Evolutionary conservation across 2,888 invertebrate genomes (phyloP).

Genomic region (Corbicula japonica): DNA sequence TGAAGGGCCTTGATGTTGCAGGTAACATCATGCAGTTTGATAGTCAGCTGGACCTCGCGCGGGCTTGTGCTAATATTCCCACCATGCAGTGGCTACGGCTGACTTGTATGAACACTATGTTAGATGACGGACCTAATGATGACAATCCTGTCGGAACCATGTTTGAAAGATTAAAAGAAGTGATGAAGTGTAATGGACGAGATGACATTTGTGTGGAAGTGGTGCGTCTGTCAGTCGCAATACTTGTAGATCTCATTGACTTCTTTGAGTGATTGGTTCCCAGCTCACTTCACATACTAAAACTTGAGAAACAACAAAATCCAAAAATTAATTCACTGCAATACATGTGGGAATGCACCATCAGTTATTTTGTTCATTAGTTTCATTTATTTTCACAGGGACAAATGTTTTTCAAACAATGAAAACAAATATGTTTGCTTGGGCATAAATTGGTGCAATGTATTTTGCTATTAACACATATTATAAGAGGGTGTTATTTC

Average conservation of each 20-base stretch:
- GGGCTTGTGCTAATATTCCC: constrained; percentile 70
- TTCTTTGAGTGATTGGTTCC: constrained; percentile 49
- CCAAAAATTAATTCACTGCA: too few species aligned
- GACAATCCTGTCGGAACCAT: constrained; percentile 58
- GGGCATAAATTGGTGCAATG: not conserved
- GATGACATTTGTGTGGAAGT: constrained; percentile 72
- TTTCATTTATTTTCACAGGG: too few species aligned
- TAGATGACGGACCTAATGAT: constrained; percentile 57
- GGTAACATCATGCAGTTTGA: constrained; percentile 77
- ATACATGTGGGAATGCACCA: too few species aligned
- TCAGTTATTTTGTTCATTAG: too few species aligned
- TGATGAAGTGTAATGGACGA: constrained; percentile 64
- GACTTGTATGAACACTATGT: constrained; percentile 66
- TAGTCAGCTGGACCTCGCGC: constrained; percentile 66
- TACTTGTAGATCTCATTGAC: constrained; percentile 73
- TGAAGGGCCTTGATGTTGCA: constrained; percentile 75
- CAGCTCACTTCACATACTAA: too few species aligned
- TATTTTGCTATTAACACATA: too few species aligned
- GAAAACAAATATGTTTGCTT: not conserved
- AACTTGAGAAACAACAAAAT: too few species aligned
- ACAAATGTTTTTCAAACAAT: too few species aligned
- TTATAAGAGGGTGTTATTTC: too few species aligned
- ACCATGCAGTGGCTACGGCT: constrained; percentile 72
- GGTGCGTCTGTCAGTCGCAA: constrained; percentile 69
- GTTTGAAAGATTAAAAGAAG: constrained; percentile 49